Percentiles rank a stretch among this genome's conserved stretches.
phyloP scores from a whole-genome alignment of 1,140 invertebrate species.

The Apis laboriosa region DNA sequence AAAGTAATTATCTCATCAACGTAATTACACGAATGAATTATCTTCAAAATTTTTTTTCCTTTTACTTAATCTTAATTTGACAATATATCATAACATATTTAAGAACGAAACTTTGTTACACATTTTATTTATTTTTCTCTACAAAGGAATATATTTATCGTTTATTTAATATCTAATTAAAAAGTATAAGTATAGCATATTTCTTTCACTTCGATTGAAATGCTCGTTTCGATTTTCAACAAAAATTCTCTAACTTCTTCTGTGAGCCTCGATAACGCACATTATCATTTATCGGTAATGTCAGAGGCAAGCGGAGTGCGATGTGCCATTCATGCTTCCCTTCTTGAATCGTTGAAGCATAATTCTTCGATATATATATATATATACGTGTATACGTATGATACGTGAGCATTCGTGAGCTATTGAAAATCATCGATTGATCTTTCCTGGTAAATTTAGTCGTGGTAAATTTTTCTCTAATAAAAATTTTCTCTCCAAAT shows the following conservation, averaged over 20 bases:
- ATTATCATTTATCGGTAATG: constrained; percentile 51
- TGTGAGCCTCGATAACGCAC: constrained; percentile 35
- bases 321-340: constrained; percentile 35
- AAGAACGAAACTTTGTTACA: no score
- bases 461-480: no score
- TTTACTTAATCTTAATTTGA: no score
- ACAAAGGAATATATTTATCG: no score
- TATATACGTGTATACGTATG: not conserved
- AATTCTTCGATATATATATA: constrained; percentile 31
- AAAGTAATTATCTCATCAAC: no score
- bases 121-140: no score
- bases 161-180: no score
- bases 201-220: not conserved
- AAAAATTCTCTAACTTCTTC: constrained; percentile 40
- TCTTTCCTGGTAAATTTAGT: not conserved
- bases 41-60: no score
- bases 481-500: no score
- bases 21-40: no score
- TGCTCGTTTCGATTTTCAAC: not conserved
- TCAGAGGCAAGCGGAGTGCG: constrained; percentile 23
- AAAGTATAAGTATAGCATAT: not conserved
- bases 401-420: not conserved
- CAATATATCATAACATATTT: no score
- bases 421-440: constrained; percentile 20
- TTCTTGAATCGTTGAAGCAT: constrained; percentile 36